phyloP scores from a whole-genome alignment of 2,113 vertebrate genomes.

The Sinocyclocheilus anshuiensis region DNA sequence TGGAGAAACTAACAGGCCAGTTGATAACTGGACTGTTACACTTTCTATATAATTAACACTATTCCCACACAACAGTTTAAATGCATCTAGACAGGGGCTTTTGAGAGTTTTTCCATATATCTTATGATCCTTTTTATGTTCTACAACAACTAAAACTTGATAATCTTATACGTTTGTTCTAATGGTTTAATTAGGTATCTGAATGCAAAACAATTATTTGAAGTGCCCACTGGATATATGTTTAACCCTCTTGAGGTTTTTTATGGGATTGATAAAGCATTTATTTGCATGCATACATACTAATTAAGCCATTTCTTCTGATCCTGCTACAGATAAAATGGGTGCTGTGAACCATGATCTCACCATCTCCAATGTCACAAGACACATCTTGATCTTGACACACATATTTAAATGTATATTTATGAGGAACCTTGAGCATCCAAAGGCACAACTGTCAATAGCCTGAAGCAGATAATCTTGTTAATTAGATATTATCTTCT shows the following conservation, averaged over 20 bases:
- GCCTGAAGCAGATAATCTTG: constrained; percentile 20
- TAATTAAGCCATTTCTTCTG: constrained; percentile 20
- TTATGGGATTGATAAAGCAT: constrained; percentile 26
- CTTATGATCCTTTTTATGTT: neutral
- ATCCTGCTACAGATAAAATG: constrained; percentile 2
- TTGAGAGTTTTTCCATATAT: neutral
- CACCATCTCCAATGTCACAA: constrained; percentile 30
- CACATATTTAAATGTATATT: constrained; percentile 35
- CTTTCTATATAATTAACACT: constrained; percentile 8
- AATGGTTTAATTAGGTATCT: neutral
- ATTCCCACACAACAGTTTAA: neutral
- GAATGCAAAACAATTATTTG: constrained; percentile 17
- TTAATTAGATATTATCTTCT: constrained; percentile 40
- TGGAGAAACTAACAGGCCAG: neutral
- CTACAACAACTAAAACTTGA: neutral
- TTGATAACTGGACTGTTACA: neutral
- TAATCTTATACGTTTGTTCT: neutral
- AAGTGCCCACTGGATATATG: constrained; percentile 16
- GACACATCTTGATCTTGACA: constrained; percentile 39
- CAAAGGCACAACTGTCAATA: constrained; percentile 34
- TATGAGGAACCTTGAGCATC: constrained; percentile 39
- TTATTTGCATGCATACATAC: constrained; percentile 33
- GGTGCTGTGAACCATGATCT: neutral
- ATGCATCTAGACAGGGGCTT: neutral
- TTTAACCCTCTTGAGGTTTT: constrained; percentile 3